Percentiles rank a stretch among this genome's conserved stretches.
These are phyloP conservation scores for Lepidurus apus DNA, from an alignment of 1,140 invertebrate species.

Conservation along the genomic window DNA sequence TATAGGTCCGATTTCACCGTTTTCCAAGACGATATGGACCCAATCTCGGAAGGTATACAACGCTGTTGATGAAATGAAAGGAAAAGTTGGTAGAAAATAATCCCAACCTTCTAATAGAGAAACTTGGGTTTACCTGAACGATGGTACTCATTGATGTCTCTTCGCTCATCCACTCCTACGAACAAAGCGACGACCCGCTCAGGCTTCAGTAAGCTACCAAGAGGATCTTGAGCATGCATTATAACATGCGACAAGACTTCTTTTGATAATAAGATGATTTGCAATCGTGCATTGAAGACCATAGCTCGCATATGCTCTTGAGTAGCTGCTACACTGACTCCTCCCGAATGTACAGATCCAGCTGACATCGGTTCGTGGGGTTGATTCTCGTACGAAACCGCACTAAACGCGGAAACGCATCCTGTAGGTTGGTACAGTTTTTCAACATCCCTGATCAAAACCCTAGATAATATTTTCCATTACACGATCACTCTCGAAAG, in stretches of 20 bases:
- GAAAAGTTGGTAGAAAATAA: background rate
- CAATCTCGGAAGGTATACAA: slow-evolving; percentile 24
- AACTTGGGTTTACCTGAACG: slow-evolving; percentile 26
- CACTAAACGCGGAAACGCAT: background rate
- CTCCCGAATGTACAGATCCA: background rate
- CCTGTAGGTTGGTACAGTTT: background rate
- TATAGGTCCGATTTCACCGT: background rate
- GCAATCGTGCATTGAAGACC: slow-evolving; percentile 24
- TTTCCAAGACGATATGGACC: slow-evolving; percentile 11
- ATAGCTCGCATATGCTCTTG: slow-evolving; percentile 24
- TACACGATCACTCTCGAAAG: background rate
- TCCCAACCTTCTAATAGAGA: too few species aligned
- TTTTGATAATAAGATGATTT: slow-evolving; percentile 30
- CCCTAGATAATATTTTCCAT: background rate
- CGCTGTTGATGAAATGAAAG: background rate
- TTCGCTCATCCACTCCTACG: slow-evolving; percentile 24
- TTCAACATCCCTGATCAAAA: slow-evolving; percentile 28
- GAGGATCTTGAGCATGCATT: slow-evolving; percentile 30
- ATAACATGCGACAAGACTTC: slow-evolving; percentile 29
- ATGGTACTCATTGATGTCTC: slow-evolving; percentile 31
- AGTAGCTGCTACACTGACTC: background rate
- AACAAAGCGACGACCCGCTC: slow-evolving; percentile 29
- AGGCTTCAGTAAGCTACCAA: slow-evolving; percentile 27
- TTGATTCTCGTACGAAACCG: slow-evolving; percentile 24
- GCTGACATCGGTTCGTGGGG: background rate